Conservation (phyloP, 2,113 vertebrate genomes). For the Oenanthe melanoleuca region DNA sequence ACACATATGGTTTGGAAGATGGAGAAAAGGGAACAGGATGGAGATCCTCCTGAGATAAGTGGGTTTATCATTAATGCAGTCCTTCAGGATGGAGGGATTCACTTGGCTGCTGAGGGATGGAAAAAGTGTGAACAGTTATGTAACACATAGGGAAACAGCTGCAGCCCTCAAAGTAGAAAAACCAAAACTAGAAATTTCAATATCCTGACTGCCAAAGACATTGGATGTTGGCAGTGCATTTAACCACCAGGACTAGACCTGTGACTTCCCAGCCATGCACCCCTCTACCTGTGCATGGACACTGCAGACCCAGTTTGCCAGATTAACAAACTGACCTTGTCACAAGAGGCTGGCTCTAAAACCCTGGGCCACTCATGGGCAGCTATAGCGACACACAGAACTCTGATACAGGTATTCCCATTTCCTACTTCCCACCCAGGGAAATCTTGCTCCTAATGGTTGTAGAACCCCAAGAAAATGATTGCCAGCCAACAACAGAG, state of each 20-base stretch:
- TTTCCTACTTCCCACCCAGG: background rate
- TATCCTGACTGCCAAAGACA: background rate
- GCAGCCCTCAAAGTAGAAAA: background rate
- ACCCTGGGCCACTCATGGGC: background rate
- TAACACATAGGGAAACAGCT: background rate
- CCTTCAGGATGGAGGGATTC: background rate
- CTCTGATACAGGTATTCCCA: background rate
- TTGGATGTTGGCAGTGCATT: background rate
- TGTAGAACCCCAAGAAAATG: background rate
- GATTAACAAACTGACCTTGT: background rate
- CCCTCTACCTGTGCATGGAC: background rate
- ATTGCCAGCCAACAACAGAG: background rate
- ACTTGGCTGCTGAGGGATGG: background rate
- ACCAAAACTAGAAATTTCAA: background rate
- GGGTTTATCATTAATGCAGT: background rate
- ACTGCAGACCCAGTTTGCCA: constrained; percentile 30
- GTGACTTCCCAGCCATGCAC: background rate
- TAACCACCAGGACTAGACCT: background rate
- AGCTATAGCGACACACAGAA: background rate
- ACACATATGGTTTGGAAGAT: background rate
- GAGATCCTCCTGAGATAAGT: background rate
- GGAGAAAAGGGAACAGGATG: background rate
- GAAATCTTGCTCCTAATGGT: background rate
- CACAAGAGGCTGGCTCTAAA: background rate
- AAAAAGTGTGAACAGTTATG: background rate